Base-by-base conservation (phyloP, 2,888 invertebrate species). In the Agriotes lineatus region DNA sequence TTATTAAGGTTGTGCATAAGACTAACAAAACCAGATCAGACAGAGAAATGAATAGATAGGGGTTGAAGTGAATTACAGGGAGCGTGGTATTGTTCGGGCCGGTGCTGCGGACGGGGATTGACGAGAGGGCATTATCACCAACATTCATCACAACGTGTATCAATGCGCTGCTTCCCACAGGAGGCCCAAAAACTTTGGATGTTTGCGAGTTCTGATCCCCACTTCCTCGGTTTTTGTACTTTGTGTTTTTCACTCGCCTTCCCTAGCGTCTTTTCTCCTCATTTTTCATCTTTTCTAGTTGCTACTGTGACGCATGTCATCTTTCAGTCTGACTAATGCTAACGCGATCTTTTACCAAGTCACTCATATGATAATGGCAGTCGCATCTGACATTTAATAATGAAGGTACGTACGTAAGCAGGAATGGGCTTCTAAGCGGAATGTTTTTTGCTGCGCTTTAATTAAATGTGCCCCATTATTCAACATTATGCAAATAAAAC, bases 31-130 rank as follows among this genome's bases (percentile, higher is more conserved):
- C 75, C 72, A 75, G 75, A 76, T 76, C 76, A 71, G 66, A 68
- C 67, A 54, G 67, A 71, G 76, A 78, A 82, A 81, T 82, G 82
- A 82, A 83, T 83, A 82, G 83, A 82, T 82, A 82, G 83, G 82
- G 82, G 81, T 80, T 80, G 80, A 83, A 82, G 81, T 82, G 83
- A 82, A 81, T 82, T 83, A 82, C 82, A 79, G 79, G 81, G 80
- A 78, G 78, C 79, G 79, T 78, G 82, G 84, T 87, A 84, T 86
- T 86, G 87, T 87, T 86, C 85, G 87, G 87, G 86, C 84, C 83
- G 83, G 84, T 85, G 85, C 82, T 83, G 82, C 82, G 83, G 85
- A 85, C 85, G 82, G 83, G 84, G 84, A 86, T 85, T 85, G 85
- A 86, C 85, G 85, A 85, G 83, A 82, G 82, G 83, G 83, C 85